These are phyloP conservation scores for Microtus oregoni DNA, from an alignment of 2,113 vertebrate genomes.

Conservation along the genomic window DNA sequence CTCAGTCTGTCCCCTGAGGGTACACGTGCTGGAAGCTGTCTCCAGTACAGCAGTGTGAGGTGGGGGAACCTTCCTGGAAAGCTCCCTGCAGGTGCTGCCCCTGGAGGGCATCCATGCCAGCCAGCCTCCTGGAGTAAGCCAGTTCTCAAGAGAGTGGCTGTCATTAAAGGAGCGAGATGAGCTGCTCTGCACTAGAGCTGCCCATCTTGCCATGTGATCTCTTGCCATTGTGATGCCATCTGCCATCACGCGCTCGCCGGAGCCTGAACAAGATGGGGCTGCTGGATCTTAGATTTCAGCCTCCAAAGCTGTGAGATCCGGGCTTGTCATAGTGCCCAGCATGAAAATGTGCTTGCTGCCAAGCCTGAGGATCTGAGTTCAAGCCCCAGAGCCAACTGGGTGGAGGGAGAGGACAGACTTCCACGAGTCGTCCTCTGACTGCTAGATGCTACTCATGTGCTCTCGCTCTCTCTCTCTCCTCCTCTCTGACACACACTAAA, in stretches of 20 bases:
- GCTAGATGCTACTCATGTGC: no score
- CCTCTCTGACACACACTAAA: neutral
- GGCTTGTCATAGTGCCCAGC: neutral
- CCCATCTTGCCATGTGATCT: neutral
- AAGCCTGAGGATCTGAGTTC: neutral
- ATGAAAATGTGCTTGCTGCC: neutral
- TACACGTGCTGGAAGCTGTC: neutral
- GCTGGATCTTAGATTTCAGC: neutral
- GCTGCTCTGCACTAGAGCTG: neutral
- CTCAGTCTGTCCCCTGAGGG: no score
- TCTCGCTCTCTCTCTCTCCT: neutral
- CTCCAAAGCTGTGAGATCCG: neutral
- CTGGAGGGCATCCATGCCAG: neutral
- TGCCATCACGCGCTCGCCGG: neutral
- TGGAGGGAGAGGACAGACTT: neutral
- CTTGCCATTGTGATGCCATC: neutral
- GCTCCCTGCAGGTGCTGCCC: neutral
- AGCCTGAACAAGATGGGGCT: neutral
- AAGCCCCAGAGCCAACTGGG: neutral
- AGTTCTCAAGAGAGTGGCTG: neutral
- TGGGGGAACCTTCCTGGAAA: neutral
- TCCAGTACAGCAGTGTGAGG: neutral
- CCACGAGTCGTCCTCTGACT: neutral
- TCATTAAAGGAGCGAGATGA: neutral
- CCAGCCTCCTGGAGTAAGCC: neutral